A percentile compares a stretch with the other conserved stretches of the same genome.
Evolutionary conservation across 2,113 vertebrate genomes (phyloP).

Genomic region (Mola mola): DNA sequence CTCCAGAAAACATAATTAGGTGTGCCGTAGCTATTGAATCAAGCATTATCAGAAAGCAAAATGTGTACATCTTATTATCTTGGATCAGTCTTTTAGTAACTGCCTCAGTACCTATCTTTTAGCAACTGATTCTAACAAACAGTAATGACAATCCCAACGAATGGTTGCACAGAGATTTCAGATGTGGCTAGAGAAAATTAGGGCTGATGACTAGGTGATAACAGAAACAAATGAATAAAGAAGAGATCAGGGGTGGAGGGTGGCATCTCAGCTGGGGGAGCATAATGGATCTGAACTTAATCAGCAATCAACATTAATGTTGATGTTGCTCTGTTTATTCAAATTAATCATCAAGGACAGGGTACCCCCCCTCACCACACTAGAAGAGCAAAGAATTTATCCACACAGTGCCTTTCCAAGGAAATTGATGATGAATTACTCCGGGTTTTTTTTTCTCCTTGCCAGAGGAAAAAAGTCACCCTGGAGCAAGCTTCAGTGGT

Average conservation of each 20-base stretch:
- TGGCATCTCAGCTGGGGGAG: constrained; percentile 44
- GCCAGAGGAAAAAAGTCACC: constrained; percentile 46
- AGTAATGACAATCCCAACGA: neutral
- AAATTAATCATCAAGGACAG: constrained; percentile 81
- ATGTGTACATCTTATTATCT: constrained; percentile 11
- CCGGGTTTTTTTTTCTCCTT: constrained; percentile 18
- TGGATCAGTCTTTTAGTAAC: neutral
- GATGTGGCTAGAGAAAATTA: too few relatives aligned
- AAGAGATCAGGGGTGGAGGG: constrained; percentile 8
- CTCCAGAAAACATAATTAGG: constrained; percentile 6
- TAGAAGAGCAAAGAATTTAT: constrained; percentile 60
- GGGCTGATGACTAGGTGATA: constrained; percentile 25
- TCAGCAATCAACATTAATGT: constrained; percentile 80
- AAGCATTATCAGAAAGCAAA: neutral
- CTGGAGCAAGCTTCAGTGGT: constrained; percentile 27
- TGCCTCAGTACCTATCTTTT: constrained; percentile 16
- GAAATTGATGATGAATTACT: constrained; percentile 82
- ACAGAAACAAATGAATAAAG: constrained; percentile 43
- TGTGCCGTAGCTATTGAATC: neutral
- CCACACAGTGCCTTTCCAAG: constrained; percentile 53
- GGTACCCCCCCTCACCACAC: constrained; percentile 37
- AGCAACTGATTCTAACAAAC: constrained; percentile 31
- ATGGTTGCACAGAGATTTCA: constrained; percentile 33
- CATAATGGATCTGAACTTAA: constrained; percentile 76
- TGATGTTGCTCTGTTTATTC: constrained; percentile 79